Percentiles rank a stretch among this genome's conserved stretches.
Conservation (phyloP, 2,888 invertebrate species). For the Tachina grossa region DNA sequence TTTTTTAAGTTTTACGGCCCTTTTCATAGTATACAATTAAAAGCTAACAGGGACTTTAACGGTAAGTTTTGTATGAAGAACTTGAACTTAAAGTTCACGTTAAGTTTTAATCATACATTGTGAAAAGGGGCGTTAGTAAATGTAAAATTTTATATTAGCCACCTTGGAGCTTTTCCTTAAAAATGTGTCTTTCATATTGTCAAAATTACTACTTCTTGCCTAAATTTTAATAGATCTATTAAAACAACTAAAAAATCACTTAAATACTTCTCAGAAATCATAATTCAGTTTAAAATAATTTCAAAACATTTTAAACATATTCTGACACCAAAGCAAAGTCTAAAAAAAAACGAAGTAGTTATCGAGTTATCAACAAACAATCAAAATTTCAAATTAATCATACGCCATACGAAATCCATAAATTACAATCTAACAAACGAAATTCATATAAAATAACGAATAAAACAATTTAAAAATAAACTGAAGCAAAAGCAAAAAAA, state of each 20-base stretch:
- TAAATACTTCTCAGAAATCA: not conserved
- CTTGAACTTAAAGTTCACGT: too few relatives aligned
- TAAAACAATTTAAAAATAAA: slow-evolving; percentile 49
- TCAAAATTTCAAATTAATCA: slow-evolving; percentile 52
- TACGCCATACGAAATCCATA: slow-evolving; percentile 57
- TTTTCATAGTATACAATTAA: too few relatives aligned
- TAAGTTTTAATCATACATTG: too few relatives aligned
- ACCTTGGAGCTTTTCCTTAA: too few relatives aligned
- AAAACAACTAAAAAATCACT: not conserved
- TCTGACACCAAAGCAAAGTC: not conserved
- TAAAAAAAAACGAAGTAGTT: slow-evolving; percentile 10
- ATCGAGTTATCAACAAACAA: slow-evolving; percentile 40
- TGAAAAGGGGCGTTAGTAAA: too few relatives aligned
- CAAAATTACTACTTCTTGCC: not conserved
- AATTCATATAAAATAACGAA: slow-evolving; percentile 18
- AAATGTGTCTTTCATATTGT: too few relatives aligned
- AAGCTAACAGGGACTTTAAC: too few relatives aligned
- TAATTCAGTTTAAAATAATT: not conserved
- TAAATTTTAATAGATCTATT: not conserved
- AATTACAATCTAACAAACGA: slow-evolving; percentile 41
- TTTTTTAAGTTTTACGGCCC: too few relatives aligned
- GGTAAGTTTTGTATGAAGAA: too few relatives aligned
- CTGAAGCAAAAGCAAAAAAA: slow-evolving; percentile 8
- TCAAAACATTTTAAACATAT: slow-evolving; percentile 1
- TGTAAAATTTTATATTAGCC: too few relatives aligned